Base-by-base conservation (phyloP, 2,113 vertebrate genomes). In the Aldabrachelys gigantea region DNA sequence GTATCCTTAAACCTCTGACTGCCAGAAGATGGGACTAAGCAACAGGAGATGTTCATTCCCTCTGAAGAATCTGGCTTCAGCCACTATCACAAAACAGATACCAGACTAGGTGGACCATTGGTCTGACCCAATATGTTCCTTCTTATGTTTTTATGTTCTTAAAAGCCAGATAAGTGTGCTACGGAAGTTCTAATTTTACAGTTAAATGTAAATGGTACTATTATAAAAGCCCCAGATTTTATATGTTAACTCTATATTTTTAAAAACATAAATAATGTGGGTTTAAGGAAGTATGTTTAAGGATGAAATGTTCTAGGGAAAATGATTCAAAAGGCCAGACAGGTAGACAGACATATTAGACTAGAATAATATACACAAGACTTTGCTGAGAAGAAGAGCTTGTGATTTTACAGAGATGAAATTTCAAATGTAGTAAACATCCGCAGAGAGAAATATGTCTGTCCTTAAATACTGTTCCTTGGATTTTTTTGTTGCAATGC, bases 401-500 rank as follows among this genome's bases (percentile, higher is more conserved):
- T 91, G 62, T 87, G 25, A 91, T 29, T 85, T 8, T 41, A 82
- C 29, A 94, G 53, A 93, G 62, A 75, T 94, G 57, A 93, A 88
- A 86, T 53, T 90, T 93, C 35, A 82, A 65, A 93, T 80, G 93
- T 93, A 87, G 83, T 65, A 95, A 94, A 3, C 89, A 87, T 94
- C 75, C 44, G 75, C 12, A 81, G 72, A 79, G 31, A 91, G 17
- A 81, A 87, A 94, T 96, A 91, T 53, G 5, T 76, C 85, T 91
- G 22, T 93, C 78, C 75, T 91, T 95, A 95, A 93, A 91, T 87
- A 88, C 65, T 78, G 25, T 92, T 94, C 49, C 85, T 93, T 86
- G 87, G 89, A 76, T n/a, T 95, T 95, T 95, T 95, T 92, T 90
- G 82, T 94, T 92, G 87, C 69, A 91, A 44, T 82, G 49, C 56